phyloP scores from a whole-genome alignment of 2,797 vertebrate species.

The Manis javanica region DNA sequence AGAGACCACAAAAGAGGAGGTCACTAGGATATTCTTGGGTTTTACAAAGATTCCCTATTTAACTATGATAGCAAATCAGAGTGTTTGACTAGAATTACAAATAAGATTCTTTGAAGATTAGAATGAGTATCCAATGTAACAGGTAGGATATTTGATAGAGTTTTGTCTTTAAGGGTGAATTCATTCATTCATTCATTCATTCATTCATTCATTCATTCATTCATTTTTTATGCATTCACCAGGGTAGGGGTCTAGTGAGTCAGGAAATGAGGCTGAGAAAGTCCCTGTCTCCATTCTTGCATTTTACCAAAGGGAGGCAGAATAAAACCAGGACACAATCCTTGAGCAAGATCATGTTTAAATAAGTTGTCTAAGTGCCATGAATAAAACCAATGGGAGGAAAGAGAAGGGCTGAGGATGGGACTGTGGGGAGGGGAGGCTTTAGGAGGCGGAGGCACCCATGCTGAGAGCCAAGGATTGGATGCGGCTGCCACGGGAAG shows the following conservation, averaged over 20 bases:
- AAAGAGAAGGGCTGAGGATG: too few species aligned
- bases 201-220: neutral
- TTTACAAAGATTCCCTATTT: neutral
- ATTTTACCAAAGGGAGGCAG: neutral
- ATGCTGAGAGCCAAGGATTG: neutral
- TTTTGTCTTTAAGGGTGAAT: neutral
- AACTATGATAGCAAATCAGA: neutral
- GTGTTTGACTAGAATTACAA: neutral
- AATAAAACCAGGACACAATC: neutral
- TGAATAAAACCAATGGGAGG: neutral
- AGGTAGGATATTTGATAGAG: neutral
- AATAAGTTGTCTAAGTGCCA: neutral
- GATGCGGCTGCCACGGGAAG: neutral
- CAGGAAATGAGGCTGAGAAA: neutral
- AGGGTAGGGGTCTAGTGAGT: accelerated
- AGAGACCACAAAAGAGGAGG: neutral
- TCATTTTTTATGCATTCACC: neutral
- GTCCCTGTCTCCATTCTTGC: neutral
- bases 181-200: neutral
- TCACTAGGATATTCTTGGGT: neutral
- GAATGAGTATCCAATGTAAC: neutral
- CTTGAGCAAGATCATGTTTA: neutral
- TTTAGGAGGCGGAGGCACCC: neutral
- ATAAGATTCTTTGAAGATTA: neutral
- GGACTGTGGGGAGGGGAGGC: accelerated